These are phyloP conservation scores for Pseudorectes ferrugineus DNA, from an alignment of 2,113 vertebrate genomes.

Conservation along the genomic window DNA sequence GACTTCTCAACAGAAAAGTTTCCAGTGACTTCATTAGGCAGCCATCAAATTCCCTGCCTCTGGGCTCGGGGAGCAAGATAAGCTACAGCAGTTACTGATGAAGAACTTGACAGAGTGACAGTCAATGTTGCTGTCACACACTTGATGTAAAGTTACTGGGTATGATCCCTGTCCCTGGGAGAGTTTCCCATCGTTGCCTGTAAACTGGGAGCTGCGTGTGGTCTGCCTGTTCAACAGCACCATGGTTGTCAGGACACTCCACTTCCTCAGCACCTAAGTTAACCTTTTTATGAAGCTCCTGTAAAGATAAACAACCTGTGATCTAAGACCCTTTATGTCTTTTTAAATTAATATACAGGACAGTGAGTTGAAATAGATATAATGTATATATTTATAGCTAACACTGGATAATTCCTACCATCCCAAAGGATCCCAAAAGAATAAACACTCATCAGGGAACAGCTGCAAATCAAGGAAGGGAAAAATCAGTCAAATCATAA, in stretches of 20 bases:
- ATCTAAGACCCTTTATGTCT: not conserved
- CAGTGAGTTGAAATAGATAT: not conserved
- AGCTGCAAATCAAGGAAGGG: not conserved
- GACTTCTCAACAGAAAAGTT: constrained; percentile 33
- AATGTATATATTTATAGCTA: not conserved
- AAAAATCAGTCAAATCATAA: not conserved
- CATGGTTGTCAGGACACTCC: not conserved
- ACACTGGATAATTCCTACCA: not conserved
- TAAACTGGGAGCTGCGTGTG: not conserved
- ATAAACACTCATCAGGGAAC: not conserved
- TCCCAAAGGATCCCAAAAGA: not conserved
- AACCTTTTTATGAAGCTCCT: not conserved
- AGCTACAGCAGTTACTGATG: not conserved
- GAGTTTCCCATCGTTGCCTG: not conserved
- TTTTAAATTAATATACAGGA: not conserved
- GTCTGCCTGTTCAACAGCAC: not conserved
- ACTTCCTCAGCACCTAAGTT: not conserved
- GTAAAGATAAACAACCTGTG: not conserved
- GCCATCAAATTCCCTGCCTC: constrained; percentile 1
- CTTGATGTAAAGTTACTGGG: not conserved
- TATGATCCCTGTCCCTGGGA: not conserved
- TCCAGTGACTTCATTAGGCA: constrained; percentile 36
- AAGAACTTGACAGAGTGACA: not conserved
- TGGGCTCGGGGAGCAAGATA: not conserved
- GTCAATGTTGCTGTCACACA: not conserved